phyloP scores from a whole-genome alignment of 2,888 invertebrate species.

The Drosophila testacea region DNA sequence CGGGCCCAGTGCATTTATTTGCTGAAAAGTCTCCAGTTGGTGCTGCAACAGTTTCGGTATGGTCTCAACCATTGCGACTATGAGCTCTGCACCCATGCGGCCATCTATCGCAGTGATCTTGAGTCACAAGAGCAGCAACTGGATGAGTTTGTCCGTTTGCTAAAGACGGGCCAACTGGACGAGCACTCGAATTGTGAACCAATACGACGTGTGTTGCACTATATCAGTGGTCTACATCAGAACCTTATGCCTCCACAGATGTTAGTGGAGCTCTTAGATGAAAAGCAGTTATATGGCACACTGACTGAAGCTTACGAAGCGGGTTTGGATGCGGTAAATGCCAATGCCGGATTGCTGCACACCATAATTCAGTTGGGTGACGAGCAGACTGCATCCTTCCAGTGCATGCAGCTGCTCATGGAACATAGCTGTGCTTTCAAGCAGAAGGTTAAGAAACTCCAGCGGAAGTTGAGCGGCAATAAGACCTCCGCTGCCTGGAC shows the following conservation, averaged over 20 bases:
- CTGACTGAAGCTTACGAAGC: constrained; percentile 87
- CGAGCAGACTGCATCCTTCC: constrained; percentile 89
- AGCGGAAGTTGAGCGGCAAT: constrained; percentile 87
- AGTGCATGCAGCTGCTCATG: constrained; percentile 91
- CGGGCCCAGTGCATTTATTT: constrained; percentile 91
- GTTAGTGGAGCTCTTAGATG: constrained; percentile 86
- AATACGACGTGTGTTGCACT: constrained; percentile 93
- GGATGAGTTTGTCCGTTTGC: constrained; percentile 94
- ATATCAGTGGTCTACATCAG: constrained; percentile 93
- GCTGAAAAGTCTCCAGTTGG: constrained; percentile 91
- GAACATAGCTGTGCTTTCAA: constrained; percentile 90
- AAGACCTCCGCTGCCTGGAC: constrained; percentile 84
- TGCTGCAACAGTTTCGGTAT: constrained; percentile 89
- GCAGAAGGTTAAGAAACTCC: constrained; percentile 92
- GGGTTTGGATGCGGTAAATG: constrained; percentile 90
- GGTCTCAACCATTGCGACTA: constrained; percentile 92
- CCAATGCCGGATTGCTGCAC: constrained; percentile 88
- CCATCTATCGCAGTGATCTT: constrained; percentile 94
- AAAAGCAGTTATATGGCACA: constrained; percentile 87
- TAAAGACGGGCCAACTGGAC: constrained; percentile 96
- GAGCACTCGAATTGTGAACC: constrained; percentile 96
- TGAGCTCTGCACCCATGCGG: constrained; percentile 93
- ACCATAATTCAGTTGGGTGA: constrained; percentile 87
- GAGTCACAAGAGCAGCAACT: constrained; percentile 94
- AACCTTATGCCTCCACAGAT: constrained; percentile 91